Conservation (phyloP, 2,888 invertebrate species). For the Drosophila robusta region DNA sequence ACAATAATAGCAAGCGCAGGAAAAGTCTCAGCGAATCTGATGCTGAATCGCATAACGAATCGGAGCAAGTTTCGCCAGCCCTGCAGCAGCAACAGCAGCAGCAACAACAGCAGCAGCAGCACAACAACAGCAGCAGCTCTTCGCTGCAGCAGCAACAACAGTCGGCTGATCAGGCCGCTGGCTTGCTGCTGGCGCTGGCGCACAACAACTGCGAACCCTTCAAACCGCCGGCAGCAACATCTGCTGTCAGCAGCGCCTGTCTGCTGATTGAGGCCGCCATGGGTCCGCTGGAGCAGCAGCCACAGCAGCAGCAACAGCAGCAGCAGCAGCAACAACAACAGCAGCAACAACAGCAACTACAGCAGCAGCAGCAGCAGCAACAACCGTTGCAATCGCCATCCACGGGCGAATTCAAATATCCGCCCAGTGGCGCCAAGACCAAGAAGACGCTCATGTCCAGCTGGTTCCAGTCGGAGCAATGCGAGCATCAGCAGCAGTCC, state of each 20-base stretch:
- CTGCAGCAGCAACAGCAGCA: constrained; percentile 17
- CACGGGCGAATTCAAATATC: constrained; percentile 91
- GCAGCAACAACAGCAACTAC: constrained; percentile 39
- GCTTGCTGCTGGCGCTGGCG: constrained; percentile 87
- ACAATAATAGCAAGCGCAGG: constrained; percentile 85
- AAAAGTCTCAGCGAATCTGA: constrained; percentile 86
- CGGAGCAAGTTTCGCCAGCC: constrained; percentile 86
- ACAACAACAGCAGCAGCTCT: constrained; percentile 43
- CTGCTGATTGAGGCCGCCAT: constrained; percentile 93
- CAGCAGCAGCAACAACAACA: constrained; percentile 45
- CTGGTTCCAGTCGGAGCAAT: constrained; percentile 90
- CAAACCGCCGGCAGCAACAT: constrained; percentile 40
- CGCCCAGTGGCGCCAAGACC: constrained; percentile 89
- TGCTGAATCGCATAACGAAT: constrained; percentile 86
- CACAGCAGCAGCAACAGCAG: constrained; percentile 38
- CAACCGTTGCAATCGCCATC: constrained; percentile 34
- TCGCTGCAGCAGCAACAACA: constrained; percentile 52
- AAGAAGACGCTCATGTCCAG: constrained; percentile 96
- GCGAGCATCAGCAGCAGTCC: constrained; percentile 49
- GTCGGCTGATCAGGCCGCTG: constrained; percentile 86
- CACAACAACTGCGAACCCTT: constrained; percentile 81
- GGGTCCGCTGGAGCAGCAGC: constrained; percentile 88
- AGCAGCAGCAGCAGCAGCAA: neutral
- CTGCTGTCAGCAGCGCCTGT: constrained; percentile 90
- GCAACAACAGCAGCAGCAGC: constrained; percentile 31